phyloP scores from a whole-genome alignment of 2,797 vertebrate species.

The Acipenser oxyrinchus region DNA sequence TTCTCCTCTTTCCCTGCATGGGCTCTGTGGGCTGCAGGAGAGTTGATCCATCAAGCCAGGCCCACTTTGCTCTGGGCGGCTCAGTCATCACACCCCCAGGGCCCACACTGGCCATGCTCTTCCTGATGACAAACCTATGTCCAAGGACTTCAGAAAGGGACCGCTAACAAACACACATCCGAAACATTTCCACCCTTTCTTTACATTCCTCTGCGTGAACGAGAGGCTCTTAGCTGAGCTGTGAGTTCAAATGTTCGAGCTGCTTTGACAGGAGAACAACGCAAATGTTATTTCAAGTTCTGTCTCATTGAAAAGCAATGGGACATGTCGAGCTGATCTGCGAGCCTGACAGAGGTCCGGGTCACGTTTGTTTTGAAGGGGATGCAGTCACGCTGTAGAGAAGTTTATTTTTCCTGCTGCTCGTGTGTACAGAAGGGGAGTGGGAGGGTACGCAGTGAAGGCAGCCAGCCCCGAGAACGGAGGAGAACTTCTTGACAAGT shows the following conservation, averaged over 20 bases:
- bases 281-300: not conserved
- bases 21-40: too few relatives aligned
- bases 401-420: conserved; percentile 14
- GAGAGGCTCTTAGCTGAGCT: not conserved
- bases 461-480: not conserved
- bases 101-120: too few relatives aligned
- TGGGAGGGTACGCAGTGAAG: conserved; percentile 12
- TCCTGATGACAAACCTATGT: too few relatives aligned
- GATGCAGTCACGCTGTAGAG: not conserved
- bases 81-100: too few relatives aligned
- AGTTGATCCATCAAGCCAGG: too few relatives aligned
- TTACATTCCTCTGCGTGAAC: not conserved
- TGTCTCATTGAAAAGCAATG: not conserved
- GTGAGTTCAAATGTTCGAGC: not conserved
- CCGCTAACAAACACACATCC: not conserved
- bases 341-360: not conserved
- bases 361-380: conserved; percentile 8
- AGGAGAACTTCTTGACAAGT: not conserved
- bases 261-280: not conserved
- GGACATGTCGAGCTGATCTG: not conserved
- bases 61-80: too few relatives aligned
- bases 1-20: too few relatives aligned
- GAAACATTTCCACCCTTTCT: too few relatives aligned
- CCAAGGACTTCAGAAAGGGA: not conserved
- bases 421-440: conserved; percentile 1